Base-by-base conservation (phyloP, 2,113 vertebrate species). In the Apteryx owenii region DNA sequence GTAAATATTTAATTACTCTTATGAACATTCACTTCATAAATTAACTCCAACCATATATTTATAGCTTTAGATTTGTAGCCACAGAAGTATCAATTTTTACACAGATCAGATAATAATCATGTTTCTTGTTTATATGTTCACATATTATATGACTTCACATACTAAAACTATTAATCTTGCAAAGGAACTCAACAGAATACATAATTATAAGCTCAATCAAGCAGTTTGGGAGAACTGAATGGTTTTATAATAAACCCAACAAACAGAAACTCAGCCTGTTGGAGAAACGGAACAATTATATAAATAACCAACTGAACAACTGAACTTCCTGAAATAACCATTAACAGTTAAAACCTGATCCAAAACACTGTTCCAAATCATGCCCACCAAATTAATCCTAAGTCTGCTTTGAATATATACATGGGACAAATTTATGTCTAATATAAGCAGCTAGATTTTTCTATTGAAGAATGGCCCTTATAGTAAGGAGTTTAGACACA, bases 1-100 rank as follows among this genome's bases (percentile, higher is more conserved):
- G 15, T 69, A 95, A 78, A 84, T 92, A 85, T 61, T 60, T 75
- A 75, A 71, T 94, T 86, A 38, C 33, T 79, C 8, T 56, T 90
- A 60, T 12, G 7, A 92, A 36, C 5, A 26, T 46, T 89, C 17
- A 38, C 12, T 87, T 92, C 18, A 62, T 62, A 85, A 82, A 56
- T 72, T 81, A 86, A 76, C 8, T 72, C 3, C 36, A 73, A 33
- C 1, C 12, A 38, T 65, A 16, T 79, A 17, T 64, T 91, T 92
- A 46, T 66, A 54, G 4, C 21, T 94, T 62, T 46, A 56, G 10
- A 13, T 76, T 79, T 90, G 23, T 60, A 65, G n/a, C 42, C 75
- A 48, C 17, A 60, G 72, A 92, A 88, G 51, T 36, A 25, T 1
- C 8, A 4, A 29, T 90, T 92, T 86, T 73, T 42, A 51, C 26